phyloP scores from a whole-genome alignment of 1,140 invertebrate species.

The Caenorhabditis inopinata region DNA sequence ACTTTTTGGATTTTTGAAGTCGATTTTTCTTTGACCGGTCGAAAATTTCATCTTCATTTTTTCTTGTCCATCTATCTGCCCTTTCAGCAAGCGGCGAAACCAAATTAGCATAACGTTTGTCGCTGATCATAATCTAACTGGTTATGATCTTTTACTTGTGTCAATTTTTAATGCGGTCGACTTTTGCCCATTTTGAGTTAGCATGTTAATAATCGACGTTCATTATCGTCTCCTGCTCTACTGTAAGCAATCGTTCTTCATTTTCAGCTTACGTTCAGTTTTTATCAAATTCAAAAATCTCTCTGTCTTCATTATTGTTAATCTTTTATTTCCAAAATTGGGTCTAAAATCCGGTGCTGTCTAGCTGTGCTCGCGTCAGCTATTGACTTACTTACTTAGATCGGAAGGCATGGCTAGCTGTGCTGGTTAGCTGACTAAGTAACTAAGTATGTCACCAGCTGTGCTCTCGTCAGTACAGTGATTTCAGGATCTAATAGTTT shows the following conservation, averaged over 20 bases:
- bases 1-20: too few species aligned
- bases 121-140: background rate
- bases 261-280: background rate
- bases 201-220: background rate
- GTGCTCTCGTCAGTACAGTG: too few species aligned
- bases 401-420: too few species aligned
- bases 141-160: constrained; percentile 4
- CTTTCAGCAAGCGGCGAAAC: too few species aligned
- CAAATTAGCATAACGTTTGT: background rate
- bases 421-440: too few species aligned
- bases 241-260: background rate
- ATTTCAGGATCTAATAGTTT: too few species aligned
- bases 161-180: background rate
- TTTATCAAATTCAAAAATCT: background rate
- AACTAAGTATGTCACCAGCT: too few species aligned
- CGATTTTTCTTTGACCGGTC: background rate
- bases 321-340: too few species aligned
- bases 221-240: background rate
- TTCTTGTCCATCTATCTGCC: background rate
- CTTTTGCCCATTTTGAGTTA: background rate
- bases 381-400: too few species aligned
- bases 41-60: background rate
- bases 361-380: too few species aligned
- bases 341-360: too few species aligned
- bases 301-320: too few species aligned